Base-by-base conservation (phyloP, 2,113 vertebrate species). In the Lipotes vexillifer region DNA sequence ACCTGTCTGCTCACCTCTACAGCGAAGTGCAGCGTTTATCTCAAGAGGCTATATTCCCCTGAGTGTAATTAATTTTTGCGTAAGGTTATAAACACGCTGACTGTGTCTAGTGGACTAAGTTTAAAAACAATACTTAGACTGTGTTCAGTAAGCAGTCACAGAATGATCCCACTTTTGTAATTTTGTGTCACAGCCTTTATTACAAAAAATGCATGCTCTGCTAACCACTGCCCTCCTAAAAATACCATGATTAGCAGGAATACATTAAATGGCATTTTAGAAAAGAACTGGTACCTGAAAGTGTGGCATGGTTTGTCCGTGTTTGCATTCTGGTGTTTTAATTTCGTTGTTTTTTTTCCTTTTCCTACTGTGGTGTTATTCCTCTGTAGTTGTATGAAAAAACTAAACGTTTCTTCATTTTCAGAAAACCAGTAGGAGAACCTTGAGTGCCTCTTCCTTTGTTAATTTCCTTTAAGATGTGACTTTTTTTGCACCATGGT, bases 151-250 rank as follows among this genome's bases (percentile, higher is more conserved):
- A 63, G 71, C 46, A 75, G 31, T 80, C 59, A 84, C 71, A 87
- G 80, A 89, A 85, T 27, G 6, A 65, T 77, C 49, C 38, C 55
- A 72, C 38, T 72, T 81, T 20, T 66, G 23, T 90, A 74, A 33
- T 6, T 88, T 84, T 92, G 27, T 88, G 71, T 90, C 84, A n/a
- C 81, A 96, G 80, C 41, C 61, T 96, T 96, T 90, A 85, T 77
- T 77, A 75, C 59, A 85, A 63, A 78, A 91, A 82, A 92, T 85
- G 46, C 46, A 27, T 31, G 20, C 75, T 94, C 81, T 66, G 18
- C 59, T 66, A 61, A 81, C 38, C 44, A 49, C 21, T 41, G 33
- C 72, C 12, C 31, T 52, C 46, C 61, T 57, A 8, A 15, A 88
- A 71, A 72, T 33, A 29, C 33, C 11, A 1, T 31, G 63, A 31